A percentile compares a stretch with the other conserved stretches of the same genome.
Conservation (phyloP, 2,888 invertebrate genomes). For the Rutpela maculata region DNA sequence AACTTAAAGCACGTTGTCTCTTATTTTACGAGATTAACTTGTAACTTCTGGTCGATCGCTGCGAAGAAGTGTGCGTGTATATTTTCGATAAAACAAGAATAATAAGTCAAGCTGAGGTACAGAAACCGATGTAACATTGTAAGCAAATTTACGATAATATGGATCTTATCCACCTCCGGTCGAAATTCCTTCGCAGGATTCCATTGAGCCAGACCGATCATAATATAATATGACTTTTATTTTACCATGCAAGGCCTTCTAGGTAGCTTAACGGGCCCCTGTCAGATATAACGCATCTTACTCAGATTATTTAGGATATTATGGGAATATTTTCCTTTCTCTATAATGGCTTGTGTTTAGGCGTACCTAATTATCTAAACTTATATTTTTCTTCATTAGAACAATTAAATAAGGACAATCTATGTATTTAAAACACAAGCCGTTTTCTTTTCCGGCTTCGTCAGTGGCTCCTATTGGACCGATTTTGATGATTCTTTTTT, state of each 20-base stretch:
- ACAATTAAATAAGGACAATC: too few relatives aligned
- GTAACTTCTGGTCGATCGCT: background rate
- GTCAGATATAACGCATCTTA: background rate
- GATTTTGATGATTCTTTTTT: too few relatives aligned
- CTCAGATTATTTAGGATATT: too few relatives aligned
- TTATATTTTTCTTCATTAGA: too few relatives aligned
- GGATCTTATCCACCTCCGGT: constrained; percentile 31
- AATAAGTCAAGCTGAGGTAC: constrained; percentile 11
- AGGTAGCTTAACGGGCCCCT: background rate
- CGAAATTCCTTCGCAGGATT: constrained; percentile 24
- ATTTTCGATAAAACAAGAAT: constrained; percentile 29
- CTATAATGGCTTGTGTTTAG: too few relatives aligned
- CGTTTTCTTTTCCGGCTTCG: too few relatives aligned
- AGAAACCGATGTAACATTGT: constrained; percentile 27
- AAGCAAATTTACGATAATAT: constrained; percentile 40
- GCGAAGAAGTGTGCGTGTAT: constrained; percentile 20
- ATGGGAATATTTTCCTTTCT: too few relatives aligned
- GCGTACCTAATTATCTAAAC: too few relatives aligned
- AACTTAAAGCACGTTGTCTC: background rate
- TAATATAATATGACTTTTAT: constrained; percentile 21
- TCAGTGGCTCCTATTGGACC: too few relatives aligned
- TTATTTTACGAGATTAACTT: background rate
- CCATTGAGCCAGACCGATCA: constrained; percentile 9
- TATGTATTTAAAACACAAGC: too few relatives aligned
- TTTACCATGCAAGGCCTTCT: constrained; percentile 20